Conservation (phyloP, 2,888 invertebrate genomes). For the Drosophila mettleri region DNA sequence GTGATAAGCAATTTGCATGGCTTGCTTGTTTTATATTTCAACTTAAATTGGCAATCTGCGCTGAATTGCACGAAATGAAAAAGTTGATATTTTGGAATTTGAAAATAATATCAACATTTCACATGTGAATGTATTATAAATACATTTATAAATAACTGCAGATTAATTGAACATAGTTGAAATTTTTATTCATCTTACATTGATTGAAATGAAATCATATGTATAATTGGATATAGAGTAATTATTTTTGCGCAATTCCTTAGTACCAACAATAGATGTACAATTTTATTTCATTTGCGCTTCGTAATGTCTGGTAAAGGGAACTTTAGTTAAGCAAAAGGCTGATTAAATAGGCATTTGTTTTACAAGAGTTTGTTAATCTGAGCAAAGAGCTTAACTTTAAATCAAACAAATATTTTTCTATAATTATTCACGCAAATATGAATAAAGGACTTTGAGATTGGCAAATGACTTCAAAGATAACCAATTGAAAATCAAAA, state of each 20-base stretch:
- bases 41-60: background rate
- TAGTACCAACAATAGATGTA: background rate
- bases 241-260: background rate
- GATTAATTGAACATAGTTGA: background rate
- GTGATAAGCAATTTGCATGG: constrained; percentile 40
- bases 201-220: background rate
- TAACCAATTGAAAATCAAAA: too few species aligned
- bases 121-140: background rate
- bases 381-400: too few species aligned
- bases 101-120: background rate
- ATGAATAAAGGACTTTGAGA: too few species aligned
- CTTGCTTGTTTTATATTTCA: constrained; percentile 6
- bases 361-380: too few species aligned
- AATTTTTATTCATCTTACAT: background rate
- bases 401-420: too few species aligned
- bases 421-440: background rate
- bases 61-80: background rate
- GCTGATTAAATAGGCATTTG: too few species aligned
- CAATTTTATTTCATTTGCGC: background rate
- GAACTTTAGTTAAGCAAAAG: too few species aligned
- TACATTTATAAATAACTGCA: background rate
- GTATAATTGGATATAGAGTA: background rate
- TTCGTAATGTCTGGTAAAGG: too few species aligned
- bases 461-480: too few species aligned
- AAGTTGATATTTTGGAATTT: background rate